phyloP scores from a whole-genome alignment of 2,113 vertebrate genomes.

The Maccullochella peelii region DNA sequence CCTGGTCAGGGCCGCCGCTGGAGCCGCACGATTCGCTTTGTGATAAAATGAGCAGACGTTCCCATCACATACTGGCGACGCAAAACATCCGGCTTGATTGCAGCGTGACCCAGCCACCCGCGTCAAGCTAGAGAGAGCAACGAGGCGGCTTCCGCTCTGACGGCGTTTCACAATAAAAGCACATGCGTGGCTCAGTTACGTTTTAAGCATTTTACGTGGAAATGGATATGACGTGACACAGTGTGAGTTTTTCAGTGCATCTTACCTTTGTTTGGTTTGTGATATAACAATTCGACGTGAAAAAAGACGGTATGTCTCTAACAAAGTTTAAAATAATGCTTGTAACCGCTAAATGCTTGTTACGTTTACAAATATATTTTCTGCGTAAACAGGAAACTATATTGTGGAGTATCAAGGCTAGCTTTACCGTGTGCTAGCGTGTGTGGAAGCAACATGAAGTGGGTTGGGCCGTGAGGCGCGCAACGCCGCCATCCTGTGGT shows the following conservation, averaged over 20 bases:
- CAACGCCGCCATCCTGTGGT: slow-evolving; percentile 43
- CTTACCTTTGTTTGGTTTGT: neutral
- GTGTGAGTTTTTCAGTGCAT: no score
- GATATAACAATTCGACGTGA: neutral
- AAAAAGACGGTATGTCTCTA: no score
- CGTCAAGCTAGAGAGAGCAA: slow-evolving; percentile 2
- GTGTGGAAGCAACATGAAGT: neutral
- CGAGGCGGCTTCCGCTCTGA: neutral
- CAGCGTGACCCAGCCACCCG: slow-evolving; percentile 68
- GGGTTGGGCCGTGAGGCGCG: neutral
- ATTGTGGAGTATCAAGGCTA: neutral
- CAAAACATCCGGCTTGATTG: slow-evolving; percentile 74
- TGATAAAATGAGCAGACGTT: neutral
- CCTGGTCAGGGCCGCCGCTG: slow-evolving; percentile 42
- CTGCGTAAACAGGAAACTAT: slow-evolving; percentile 5
- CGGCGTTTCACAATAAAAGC: slow-evolving; percentile 51
- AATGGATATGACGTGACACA: neutral
- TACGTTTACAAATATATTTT: neutral
- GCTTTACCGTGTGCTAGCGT: neutral
- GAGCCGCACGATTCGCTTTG: neutral
- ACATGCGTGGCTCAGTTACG: fast-evolving
- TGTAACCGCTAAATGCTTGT: neutral
- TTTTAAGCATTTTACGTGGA: neutral
- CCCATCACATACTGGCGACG: slow-evolving; percentile 53
- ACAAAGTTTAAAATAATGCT: neutral